These are phyloP conservation scores for Melinaea marsaeus DNA, from an alignment of 2,888 invertebrate genomes.

Conservation along the genomic window DNA sequence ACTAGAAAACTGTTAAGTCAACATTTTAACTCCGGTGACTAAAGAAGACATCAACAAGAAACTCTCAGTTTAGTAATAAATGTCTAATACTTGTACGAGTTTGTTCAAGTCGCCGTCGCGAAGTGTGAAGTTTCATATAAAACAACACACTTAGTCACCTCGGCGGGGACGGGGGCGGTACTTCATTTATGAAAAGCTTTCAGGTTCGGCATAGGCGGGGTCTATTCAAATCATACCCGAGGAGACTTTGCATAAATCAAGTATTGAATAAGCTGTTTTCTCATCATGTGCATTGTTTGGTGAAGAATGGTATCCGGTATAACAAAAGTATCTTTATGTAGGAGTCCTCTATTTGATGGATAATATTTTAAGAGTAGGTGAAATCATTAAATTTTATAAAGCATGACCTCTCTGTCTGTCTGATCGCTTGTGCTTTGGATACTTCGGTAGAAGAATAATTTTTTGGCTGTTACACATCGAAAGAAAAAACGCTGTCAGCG, in stretches of 20 bases:
- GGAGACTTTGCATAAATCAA: slow-evolving; percentile 54
- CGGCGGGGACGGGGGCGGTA: slow-evolving; percentile 46
- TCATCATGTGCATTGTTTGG: slow-evolving; percentile 26
- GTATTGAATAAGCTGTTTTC: slow-evolving; percentile 57
- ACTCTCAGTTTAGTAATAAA: too few species aligned
- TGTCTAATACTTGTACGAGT: too few species aligned
- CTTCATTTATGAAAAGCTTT: slow-evolving; percentile 74
- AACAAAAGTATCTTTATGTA: slow-evolving; percentile 13
- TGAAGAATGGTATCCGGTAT: slow-evolving; percentile 22
- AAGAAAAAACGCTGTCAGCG: too few species aligned
- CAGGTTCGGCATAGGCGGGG: slow-evolving; percentile 60
- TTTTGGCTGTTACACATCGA: too few species aligned
- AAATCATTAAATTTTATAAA: too few species aligned
- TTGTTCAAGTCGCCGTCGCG: slow-evolving; percentile 25
- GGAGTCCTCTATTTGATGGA: neutral
- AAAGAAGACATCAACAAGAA: too few species aligned
- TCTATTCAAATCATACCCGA: slow-evolving; percentile 70
- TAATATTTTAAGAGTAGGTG: neutral
- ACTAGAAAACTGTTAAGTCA: too few species aligned
- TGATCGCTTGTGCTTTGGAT: too few species aligned
- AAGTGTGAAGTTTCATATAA: slow-evolving; percentile 57
- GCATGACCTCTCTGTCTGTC: too few species aligned
- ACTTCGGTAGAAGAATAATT: too few species aligned
- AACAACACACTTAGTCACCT: slow-evolving; percentile 61
- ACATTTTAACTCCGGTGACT: too few species aligned